phyloP scores from a whole-genome alignment of 2,888 invertebrate genomes.

The Tiphia femorata region DNA sequence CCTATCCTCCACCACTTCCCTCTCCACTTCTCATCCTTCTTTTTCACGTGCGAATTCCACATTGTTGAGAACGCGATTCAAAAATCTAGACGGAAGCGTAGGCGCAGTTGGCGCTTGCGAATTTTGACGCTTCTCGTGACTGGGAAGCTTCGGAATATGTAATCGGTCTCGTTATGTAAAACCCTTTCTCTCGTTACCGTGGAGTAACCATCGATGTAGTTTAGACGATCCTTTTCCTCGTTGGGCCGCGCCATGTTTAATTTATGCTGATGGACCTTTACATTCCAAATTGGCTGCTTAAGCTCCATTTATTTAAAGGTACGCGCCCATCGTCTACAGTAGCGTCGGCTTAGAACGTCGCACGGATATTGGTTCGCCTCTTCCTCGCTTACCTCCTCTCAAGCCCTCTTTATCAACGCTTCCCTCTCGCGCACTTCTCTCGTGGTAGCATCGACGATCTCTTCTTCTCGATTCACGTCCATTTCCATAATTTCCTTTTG shows the following conservation, averaged over 20 bases:
- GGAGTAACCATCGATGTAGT: constrained; percentile 20
- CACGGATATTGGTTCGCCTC: constrained; percentile 24
- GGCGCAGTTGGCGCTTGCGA: neutral
- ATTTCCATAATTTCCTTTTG: constrained; percentile 67
- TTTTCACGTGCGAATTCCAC: too few relatives aligned
- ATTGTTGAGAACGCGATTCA: neutral
- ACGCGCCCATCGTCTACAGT: constrained; percentile 21
- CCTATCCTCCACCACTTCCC: neutral
- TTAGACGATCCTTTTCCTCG: constrained; percentile 24
- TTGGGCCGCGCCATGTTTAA: constrained; percentile 40
- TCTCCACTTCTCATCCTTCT: neutral
- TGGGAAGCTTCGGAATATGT: neutral
- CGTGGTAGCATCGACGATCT: constrained; percentile 23
- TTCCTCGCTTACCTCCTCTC: constrained; percentile 21
- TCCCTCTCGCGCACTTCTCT: constrained; percentile 13
- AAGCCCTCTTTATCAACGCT: constrained; percentile 29
- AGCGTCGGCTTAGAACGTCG: constrained; percentile 13
- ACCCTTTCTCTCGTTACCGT: too few relatives aligned
- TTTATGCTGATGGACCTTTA: constrained; percentile 59
- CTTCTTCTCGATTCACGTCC: constrained; percentile 63
- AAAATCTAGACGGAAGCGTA: too few relatives aligned
- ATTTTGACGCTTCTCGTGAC: neutral
- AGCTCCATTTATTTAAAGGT: constrained; percentile 51
- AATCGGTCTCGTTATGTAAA: neutral
- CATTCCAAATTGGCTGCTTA: constrained; percentile 54